These are phyloP conservation scores for Caenorhabditis sp. DNA, from an alignment of 2,888 invertebrate species.

Conservation along the genomic window DNA sequence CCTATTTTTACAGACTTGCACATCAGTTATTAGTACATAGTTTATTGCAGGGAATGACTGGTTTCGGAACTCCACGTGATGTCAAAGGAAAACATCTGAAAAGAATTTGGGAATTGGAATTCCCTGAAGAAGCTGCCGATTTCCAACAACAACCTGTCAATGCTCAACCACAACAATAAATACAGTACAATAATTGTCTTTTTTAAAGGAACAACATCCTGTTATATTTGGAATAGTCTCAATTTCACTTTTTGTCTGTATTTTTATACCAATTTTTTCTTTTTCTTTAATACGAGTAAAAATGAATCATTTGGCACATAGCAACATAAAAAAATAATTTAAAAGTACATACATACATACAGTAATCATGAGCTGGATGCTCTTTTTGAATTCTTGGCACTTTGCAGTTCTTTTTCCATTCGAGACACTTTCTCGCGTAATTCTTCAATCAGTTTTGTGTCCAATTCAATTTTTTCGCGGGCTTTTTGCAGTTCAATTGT, in stretches of 20 bases:
- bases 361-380: conserved; percentile 24
- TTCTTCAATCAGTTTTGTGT: conserved; percentile 20
- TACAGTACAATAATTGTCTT: not conserved
- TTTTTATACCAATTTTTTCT: not conserved
- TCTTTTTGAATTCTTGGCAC: conserved; percentile 21
- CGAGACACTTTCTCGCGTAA: conserved; percentile 11
- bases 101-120: conserved; percentile 71
- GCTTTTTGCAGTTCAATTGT: conserved; percentile 23
- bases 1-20: too few species aligned
- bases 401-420: conserved; percentile 28
- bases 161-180: conserved; percentile 30
- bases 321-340: not conserved
- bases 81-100: conserved; percentile 71
- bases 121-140: conserved; percentile 67
- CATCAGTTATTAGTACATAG: too few species aligned
- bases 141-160: conserved; percentile 40
- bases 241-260: not conserved
- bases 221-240: not conserved
- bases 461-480: conserved; percentile 25
- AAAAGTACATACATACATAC: conserved; percentile 4
- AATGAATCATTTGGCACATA: not conserved
- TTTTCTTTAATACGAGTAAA: not conserved
- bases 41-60: conserved; percentile 66
- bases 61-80: conserved; percentile 70
- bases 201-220: not conserved